A percentile compares a stretch with the other conserved stretches of the same genome.
Conservation (phyloP, 2,797 vertebrate species). For the Crax fasciolata region DNA sequence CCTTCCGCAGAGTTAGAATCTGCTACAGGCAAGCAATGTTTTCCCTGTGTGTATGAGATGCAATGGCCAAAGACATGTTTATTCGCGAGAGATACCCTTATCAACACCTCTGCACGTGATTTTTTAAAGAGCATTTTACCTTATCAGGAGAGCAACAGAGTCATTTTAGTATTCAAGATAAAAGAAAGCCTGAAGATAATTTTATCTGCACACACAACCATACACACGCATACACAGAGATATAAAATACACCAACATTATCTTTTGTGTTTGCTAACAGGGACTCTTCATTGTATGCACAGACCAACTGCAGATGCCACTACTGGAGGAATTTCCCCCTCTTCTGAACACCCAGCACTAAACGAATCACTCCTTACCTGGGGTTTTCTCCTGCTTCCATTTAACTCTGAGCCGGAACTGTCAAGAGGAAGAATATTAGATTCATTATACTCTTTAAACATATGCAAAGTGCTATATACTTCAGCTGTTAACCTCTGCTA, state of each 20-base stretch:
- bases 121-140: not conserved
- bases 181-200: not conserved
- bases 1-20: not conserved
- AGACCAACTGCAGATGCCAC: not conserved
- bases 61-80: not conserved
- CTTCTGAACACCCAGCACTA: not conserved
- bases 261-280: not conserved
- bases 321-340: not conserved
- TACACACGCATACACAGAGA: not conserved
- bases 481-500: not conserved
- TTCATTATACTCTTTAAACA: not conserved
- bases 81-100: not conserved
- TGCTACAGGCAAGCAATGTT: not conserved
- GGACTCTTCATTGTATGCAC: not conserved
- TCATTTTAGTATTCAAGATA: not conserved
- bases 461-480: not conserved
- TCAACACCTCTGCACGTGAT: not conserved
- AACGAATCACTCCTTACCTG: not conserved
- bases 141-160: not conserved
- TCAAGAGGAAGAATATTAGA: not conserved
- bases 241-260: not conserved
- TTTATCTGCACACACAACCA: not conserved
- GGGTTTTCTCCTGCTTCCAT: not conserved
- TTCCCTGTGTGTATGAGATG: not conserved
- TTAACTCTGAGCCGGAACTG: not conserved